Base-by-base conservation (phyloP, 2,797 vertebrate genomes). In the Phataginus tetradactyla region DNA sequence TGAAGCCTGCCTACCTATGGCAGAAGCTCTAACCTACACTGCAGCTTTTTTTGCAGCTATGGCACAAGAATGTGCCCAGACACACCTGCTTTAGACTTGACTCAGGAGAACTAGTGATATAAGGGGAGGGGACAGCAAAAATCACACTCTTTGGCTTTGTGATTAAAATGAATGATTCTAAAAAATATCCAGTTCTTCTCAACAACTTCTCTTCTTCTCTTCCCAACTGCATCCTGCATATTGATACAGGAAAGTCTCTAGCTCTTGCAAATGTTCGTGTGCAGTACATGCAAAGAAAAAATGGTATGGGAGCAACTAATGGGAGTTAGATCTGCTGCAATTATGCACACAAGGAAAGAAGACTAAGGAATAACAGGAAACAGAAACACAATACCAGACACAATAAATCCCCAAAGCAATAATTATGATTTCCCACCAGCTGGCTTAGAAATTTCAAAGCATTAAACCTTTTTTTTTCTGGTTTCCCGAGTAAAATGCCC, bases 281-380 rank as follows among this genome's bases (percentile, higher is more conserved):
- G 63, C 10, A 42, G 21, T 18, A 34, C 3, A 2, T 66, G 14
- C 63, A 91, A 81, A 86, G 71, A 80, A 63, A 83, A 87, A 93
- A 87, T 25, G 77, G 20, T 34, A 63, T 61, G 49, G 69, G 81
- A 93, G 84, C 25, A 84, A 81, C 79, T 77, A 84, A 92, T 9
- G 45, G 29, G 77, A 95, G 57, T 80, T 66, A 71, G 61, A 87
- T 51, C 59, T 37, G 42, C 87, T 93, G 80, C 86, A 91, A 79
- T 84, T 84, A 77, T 42, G 57, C 74, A 57, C 83, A 42, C 1
- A 27, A 94, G 77, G 32, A 49, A 86, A 69, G 53, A 84, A 80
- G 77, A 97, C 63, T 97, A 94, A 97, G 87, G 64, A 85, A 25
- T 61, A 89, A 81, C 87, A 95, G 91, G 89, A 96, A 96, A 93